Evolutionary conservation across 2,797 vertebrate species (phyloP).

Genomic region (Hyperoplus lanceolatus): DNA sequence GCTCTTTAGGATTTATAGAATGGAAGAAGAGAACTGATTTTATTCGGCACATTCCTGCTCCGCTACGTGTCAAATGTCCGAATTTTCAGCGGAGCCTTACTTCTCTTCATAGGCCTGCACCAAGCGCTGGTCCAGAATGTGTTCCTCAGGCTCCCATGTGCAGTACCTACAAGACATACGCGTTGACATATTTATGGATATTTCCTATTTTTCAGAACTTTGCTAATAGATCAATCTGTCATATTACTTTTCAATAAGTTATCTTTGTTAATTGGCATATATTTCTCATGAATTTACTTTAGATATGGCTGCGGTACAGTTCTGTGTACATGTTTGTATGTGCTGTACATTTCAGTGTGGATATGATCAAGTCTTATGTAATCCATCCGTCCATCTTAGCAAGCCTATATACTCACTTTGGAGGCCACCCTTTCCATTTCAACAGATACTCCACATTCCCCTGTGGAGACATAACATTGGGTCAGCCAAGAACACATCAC

Average conservation of each 20-base stretch:
- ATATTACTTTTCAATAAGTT: neutral
- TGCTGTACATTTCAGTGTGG: neutral
- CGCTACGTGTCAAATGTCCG: neutral
- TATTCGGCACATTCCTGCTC: slow-evolving; percentile 15
- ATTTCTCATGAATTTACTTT: too few relatives aligned
- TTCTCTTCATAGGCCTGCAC: slow-evolving; percentile 97
- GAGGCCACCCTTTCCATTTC: slow-evolving; percentile 99
- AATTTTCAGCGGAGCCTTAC: slow-evolving; percentile 61
- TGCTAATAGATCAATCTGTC: neutral
- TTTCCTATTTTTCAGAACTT: neutral
- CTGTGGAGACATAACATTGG: slow-evolving; percentile 77
- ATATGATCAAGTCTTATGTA: neutral
- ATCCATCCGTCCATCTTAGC: slow-evolving; percentile 5
- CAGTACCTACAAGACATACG: slow-evolving; percentile 89
- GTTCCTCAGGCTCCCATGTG: slow-evolving; percentile 98
- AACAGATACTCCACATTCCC: slow-evolving; percentile 98
- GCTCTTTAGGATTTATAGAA: slow-evolving; percentile 20
- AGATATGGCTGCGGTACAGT: neutral
- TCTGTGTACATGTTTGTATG: neutral
- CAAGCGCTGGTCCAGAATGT: slow-evolving; percentile 96
- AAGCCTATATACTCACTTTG: slow-evolving; percentile 90
- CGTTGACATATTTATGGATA: neutral
- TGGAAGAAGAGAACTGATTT: neutral
- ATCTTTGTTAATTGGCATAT: slow-evolving; percentile 3
- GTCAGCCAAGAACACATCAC: neutral